Conservation (phyloP, 53 echinoderm and acorn worm species). For the Hippasteria phrygiana region DNA sequence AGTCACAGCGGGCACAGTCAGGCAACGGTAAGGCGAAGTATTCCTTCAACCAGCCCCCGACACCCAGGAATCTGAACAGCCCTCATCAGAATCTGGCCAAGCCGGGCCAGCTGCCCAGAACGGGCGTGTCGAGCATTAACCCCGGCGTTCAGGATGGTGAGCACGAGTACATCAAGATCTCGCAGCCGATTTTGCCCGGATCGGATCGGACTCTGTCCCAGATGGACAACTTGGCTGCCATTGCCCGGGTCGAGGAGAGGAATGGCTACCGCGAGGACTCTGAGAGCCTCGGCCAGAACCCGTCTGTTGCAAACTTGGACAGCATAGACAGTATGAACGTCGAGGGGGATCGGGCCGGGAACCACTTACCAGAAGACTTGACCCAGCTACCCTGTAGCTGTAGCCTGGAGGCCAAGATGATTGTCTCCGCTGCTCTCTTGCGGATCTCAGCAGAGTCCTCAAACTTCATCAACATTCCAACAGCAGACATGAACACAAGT, state of each 20-base stretch:
- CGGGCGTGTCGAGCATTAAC: slow-evolving; percentile 87
- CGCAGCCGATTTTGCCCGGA: slow-evolving; percentile 80
- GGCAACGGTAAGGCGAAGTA: slow-evolving; percentile 74
- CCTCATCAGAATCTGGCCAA: slow-evolving; percentile 79
- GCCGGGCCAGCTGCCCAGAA: slow-evolving; percentile 84
- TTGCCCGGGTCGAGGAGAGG: slow-evolving; percentile 27
- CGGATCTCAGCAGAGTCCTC: slow-evolving; percentile 67
- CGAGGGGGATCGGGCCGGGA: slow-evolving; percentile 53
- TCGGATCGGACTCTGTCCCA: slow-evolving; percentile 21
- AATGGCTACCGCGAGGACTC: slow-evolving; percentile 7
- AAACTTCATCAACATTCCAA: slow-evolving; percentile 82
- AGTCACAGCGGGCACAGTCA: slow-evolving; percentile 80
- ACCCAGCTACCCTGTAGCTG: slow-evolving; percentile 72
- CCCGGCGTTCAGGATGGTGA: slow-evolving; percentile 76
- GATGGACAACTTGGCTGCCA: slow-evolving; percentile 30
- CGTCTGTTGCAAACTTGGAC: slow-evolving; percentile 63
- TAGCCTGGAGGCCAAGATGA: slow-evolving; percentile 85
- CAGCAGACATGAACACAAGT: slow-evolving; percentile 70
- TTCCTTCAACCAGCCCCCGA: slow-evolving; percentile 76
- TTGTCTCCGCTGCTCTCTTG: slow-evolving; percentile 83
- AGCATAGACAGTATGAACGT: slow-evolving; percentile 76
- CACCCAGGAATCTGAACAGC: slow-evolving; percentile 72
- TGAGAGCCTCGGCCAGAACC: slow-evolving; percentile 23
- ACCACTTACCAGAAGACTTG: slow-evolving; percentile 29
- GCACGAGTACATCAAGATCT: slow-evolving; percentile 91